phyloP scores from a whole-genome alignment of 2,797 vertebrate species.

The Coreius guichenoti region DNA sequence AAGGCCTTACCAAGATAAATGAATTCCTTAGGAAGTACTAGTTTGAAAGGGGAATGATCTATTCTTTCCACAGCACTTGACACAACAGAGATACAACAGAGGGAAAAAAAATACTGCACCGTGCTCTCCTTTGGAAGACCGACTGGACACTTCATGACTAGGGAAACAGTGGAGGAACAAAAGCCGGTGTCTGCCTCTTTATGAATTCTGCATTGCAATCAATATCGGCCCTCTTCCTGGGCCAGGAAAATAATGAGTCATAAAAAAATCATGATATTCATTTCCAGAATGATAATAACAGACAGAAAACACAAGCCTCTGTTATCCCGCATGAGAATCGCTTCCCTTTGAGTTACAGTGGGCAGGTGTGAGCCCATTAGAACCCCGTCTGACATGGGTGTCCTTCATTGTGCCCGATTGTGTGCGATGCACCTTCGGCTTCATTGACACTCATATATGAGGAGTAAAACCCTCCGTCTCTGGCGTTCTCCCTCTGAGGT shows the following conservation, averaged over 20 bases:
- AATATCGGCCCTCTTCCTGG: conserved; percentile 66
- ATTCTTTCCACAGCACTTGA: conserved; percentile 69
- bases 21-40: conserved; percentile 73
- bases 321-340: conserved; percentile 48
- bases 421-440: conserved; percentile 48
- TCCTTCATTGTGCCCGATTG: conserved; percentile 48
- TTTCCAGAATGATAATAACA: conserved; percentile 61
- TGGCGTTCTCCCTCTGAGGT: conserved; percentile 75
- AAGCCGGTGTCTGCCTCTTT: conserved; percentile 62
- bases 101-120: conserved; percentile 50
- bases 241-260: conserved; percentile 74
- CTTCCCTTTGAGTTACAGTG: conserved; percentile 13
- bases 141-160: conserved; percentile 66
- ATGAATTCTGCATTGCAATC: conserved; percentile 76
- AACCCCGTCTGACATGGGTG: conserved; percentile 29
- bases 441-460: conserved; percentile 58
- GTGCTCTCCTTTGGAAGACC: conserved; percentile 69
- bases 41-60: conserved; percentile 69
- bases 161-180: conserved; percentile 44
- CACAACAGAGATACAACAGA: conserved; percentile 75
- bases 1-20: conserved; percentile 82
- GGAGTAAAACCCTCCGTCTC: conserved; percentile 71
- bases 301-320: conserved; percentile 44
- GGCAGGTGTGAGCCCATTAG: conserved; percentile 67
- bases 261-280: conserved; percentile 73